Conservation (phyloP, 2,113 vertebrate genomes). For the Phainopepla nitens region DNA sequence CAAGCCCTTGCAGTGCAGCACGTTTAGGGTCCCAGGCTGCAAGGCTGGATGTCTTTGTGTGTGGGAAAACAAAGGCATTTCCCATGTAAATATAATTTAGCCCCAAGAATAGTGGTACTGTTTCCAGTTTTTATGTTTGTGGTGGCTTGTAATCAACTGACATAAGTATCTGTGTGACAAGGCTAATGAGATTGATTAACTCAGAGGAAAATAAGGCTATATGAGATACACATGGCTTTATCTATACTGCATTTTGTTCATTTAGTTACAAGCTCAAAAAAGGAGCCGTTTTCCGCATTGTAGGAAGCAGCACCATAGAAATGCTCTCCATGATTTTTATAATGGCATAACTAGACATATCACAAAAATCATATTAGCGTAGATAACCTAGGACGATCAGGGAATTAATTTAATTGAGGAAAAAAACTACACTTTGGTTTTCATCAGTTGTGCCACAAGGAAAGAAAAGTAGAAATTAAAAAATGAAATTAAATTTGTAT, state of each 20-base stretch:
- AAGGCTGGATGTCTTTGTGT: background rate
- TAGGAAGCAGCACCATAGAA: background rate
- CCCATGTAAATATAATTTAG: background rate
- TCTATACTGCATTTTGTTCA: background rate
- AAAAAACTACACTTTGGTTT: background rate
- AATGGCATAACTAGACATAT: background rate
- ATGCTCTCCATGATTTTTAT: background rate
- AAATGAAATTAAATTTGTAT: background rate
- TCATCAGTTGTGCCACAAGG: background rate
- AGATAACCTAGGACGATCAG: background rate
- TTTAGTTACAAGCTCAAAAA: background rate
- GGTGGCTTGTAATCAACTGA: background rate
- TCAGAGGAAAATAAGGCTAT: background rate
- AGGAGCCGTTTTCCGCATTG: background rate
- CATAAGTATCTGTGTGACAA: background rate
- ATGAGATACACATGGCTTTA: background rate
- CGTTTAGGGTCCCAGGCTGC: background rate
- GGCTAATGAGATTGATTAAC: background rate
- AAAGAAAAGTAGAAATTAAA: background rate
- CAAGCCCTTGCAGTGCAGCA: fast-evolving
- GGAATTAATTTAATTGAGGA: background rate
- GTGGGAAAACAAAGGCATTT: background rate
- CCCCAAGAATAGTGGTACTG: background rate
- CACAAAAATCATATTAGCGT: background rate
- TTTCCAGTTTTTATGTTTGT: background rate